phyloP scores from a whole-genome alignment of 2,888 invertebrate species.

The Nemapogon koenigi region DNA sequence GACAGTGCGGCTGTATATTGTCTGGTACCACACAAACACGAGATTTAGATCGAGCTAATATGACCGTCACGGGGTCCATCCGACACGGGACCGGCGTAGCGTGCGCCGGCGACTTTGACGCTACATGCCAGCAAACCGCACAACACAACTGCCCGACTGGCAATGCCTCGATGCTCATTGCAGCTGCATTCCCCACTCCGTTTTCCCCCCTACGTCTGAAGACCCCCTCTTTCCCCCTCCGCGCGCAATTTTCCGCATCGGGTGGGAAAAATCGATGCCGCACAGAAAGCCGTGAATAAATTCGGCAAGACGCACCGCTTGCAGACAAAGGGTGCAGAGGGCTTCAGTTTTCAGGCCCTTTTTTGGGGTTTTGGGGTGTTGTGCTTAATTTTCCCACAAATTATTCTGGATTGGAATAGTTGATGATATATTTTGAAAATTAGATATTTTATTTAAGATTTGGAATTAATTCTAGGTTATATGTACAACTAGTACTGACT shows the following conservation, averaged over 20 bases:
- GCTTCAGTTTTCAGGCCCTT: not conserved
- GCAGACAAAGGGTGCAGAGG: constrained; percentile 9
- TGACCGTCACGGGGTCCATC: not conserved
- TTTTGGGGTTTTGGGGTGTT: not conserved
- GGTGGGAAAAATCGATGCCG: constrained; percentile 66
- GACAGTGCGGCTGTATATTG: too few species aligned
- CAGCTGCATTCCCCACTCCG: constrained; percentile 54
- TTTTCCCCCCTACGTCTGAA: constrained; percentile 33
- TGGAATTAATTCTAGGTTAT: too few species aligned
- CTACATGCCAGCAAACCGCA: constrained; percentile 42
- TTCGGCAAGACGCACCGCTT: constrained; percentile 64
- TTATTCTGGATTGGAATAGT: too few species aligned
- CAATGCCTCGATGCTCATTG: constrained; percentile 60
- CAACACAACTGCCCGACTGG: constrained; percentile 53
- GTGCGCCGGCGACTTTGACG: constrained; percentile 28
- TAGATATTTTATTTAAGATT: too few species aligned
- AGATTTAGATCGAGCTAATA: too few species aligned
- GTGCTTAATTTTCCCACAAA: not conserved
- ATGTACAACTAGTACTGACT: too few species aligned
- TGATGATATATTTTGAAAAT: too few species aligned
- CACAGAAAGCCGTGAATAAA: constrained; percentile 61
- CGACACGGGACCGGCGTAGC: constrained; percentile 8
- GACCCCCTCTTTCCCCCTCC: constrained; percentile 53
- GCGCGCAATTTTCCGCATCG: constrained; percentile 62
- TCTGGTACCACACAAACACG: too few species aligned